Evolutionary conservation across 1,140 invertebrate species (phyloP).

Genomic region (Aphaenogaster rudis): DNA sequence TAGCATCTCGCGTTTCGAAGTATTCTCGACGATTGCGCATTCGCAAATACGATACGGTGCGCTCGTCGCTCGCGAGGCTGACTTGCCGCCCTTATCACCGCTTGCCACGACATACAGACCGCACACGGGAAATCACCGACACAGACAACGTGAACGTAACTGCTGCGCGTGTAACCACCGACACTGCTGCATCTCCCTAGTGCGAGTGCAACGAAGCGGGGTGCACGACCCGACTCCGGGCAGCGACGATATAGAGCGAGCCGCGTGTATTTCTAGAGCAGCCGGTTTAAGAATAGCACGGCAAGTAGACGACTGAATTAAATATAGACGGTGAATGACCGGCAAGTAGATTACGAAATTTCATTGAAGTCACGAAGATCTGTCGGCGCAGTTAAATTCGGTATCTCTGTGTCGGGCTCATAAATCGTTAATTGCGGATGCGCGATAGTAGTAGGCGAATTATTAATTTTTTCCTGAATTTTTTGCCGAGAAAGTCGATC

Average conservation of each 20-base stretch:
- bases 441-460: background rate
- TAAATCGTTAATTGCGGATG: background rate
- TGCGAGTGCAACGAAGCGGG: constrained; percentile 61
- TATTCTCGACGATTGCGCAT: background rate
- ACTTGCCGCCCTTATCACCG: constrained; percentile 26
- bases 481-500: constrained; percentile 1
- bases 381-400: background rate
- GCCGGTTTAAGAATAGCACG: constrained; percentile 81
- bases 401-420: background rate
- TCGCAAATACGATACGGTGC: background rate
- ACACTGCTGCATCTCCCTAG: constrained; percentile 42
- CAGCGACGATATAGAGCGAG: constrained; percentile 60
- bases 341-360: constrained; percentile 79
- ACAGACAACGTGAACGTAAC: background rate
- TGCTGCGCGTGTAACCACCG: constrained; percentile 8
- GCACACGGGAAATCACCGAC: background rate
- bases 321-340: constrained; percentile 84
- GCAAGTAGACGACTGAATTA: constrained; percentile 83
- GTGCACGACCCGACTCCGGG: constrained; percentile 72
- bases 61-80: background rate
- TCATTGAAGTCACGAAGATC: constrained; percentile 73
- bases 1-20: background rate
- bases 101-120: too few species aligned
- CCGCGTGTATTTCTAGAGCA: constrained; percentile 83
- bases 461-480: background rate